These are phyloP conservation scores for Gastrophryne carolinensis DNA, from an alignment of 2,797 vertebrate species.

Conservation along the genomic window DNA sequence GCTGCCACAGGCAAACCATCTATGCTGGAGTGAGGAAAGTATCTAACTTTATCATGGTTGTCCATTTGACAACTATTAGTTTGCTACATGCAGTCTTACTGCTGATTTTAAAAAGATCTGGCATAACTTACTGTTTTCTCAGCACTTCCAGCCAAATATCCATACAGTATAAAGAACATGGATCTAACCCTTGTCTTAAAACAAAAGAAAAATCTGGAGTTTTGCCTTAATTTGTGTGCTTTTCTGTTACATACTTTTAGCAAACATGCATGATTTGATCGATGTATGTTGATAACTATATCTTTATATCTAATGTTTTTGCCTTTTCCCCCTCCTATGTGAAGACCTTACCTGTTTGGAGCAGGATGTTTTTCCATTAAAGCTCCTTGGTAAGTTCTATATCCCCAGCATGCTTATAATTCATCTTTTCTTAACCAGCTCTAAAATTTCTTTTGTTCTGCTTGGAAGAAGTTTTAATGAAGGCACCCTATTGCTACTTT, in stretches of 20 bases:
- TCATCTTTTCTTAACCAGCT: constrained; percentile 67
- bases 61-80: no score
- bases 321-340: constrained; percentile 74
- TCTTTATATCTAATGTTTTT: constrained; percentile 86
- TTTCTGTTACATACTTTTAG: constrained; percentile 6
- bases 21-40: no score
- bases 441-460: constrained; percentile 58
- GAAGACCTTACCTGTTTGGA: constrained; percentile 99
- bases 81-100: no score
- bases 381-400: constrained; percentile 98
- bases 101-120: no score
- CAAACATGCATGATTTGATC: constrained; percentile 55
- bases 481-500: constrained; percentile 53
- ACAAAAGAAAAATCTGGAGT: no score
- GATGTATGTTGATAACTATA: constrained; percentile 79
- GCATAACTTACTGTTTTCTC: no score
- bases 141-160: no score
- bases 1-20: no score
- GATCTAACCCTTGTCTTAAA: no score
- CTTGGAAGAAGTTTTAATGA: constrained; percentile 62
- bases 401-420: constrained; percentile 85
- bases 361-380: constrained; percentile 99
- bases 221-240: no score
- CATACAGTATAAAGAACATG: no score
- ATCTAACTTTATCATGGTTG: no score